phyloP scores from a whole-genome alignment of 1,140 invertebrate species.

The Chymomyza costata region DNA sequence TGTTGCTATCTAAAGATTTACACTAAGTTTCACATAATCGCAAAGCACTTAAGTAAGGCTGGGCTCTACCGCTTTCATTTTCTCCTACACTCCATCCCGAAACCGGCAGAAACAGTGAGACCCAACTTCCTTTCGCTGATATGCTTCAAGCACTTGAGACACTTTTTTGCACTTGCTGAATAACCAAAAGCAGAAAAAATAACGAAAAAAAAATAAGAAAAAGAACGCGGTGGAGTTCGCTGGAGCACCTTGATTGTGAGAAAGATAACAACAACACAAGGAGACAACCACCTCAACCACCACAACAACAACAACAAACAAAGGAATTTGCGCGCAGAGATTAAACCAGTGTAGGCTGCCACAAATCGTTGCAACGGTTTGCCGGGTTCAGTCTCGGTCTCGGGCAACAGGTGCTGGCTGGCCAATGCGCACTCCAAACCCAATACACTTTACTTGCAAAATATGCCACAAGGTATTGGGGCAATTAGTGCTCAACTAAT shows the following conservation, averaged over 20 bases:
- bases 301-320: slow-evolving; percentile 43
- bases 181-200: slow-evolving; percentile 12
- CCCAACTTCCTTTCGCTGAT: slow-evolving; percentile 55
- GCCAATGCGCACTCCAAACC: background rate
- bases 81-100: slow-evolving; percentile 42
- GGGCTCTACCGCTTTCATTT: slow-evolving; percentile 34
- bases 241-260: slow-evolving; percentile 68
- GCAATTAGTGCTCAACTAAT: slow-evolving; percentile 74
- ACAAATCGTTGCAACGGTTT: background rate
- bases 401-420: slow-evolving; percentile 56
- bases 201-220: slow-evolving; percentile 2
- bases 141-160: slow-evolving; percentile 54
- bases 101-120: slow-evolving; percentile 3
- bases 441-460: slow-evolving; percentile 45
- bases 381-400: background rate
- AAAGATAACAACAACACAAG: slow-evolving; percentile 56
- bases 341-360: slow-evolving; percentile 40
- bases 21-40: slow-evolving; percentile 66
- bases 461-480: slow-evolving; percentile 74
- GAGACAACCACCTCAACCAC: slow-evolving; percentile 37
- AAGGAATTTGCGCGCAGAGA: slow-evolving; percentile 63
- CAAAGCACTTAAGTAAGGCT: too few species aligned
- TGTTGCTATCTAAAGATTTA: too few species aligned
- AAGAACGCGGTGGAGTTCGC: slow-evolving; percentile 28
- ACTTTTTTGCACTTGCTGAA: slow-evolving; percentile 60